Evolutionary conservation across 2,888 invertebrate species (phyloP).

Genomic region (Xanthostigma xanthostigma): DNA sequence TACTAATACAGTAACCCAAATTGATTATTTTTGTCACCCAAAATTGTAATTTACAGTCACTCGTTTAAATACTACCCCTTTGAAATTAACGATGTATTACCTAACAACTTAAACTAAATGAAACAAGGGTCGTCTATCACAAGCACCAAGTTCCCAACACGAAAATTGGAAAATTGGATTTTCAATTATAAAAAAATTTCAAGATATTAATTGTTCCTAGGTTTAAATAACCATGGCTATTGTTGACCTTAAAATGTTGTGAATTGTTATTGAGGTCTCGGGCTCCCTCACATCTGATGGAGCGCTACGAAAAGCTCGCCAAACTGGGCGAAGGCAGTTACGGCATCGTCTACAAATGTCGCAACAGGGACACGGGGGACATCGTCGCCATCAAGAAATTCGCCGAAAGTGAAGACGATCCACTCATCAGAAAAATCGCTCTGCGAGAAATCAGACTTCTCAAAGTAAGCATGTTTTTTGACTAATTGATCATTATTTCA

Average conservation of each 20-base stretch:
- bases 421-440: constrained; percentile 89
- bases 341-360: constrained; percentile 92
- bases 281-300: constrained; percentile 76
- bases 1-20: too few species aligned
- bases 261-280: constrained; percentile 45
- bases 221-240: constrained; percentile 13
- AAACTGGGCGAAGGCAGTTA: constrained; percentile 93
- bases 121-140: background rate
- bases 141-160: background rate
- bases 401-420: constrained; percentile 93
- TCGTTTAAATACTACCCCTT: too few species aligned
- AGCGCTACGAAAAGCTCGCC: constrained; percentile 86
- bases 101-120: too few species aligned
- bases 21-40: too few species aligned
- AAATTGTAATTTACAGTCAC: too few species aligned
- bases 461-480: constrained; percentile 47
- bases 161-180: background rate
- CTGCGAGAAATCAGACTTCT: constrained; percentile 85
- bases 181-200: background rate
- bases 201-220: too few species aligned
- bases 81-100: too few species aligned
- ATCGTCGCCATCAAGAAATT: constrained; percentile 95
- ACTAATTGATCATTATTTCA: background rate
- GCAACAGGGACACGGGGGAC: constrained; percentile 86
- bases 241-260: constrained; percentile 1